Conservation (phyloP, 2,888 invertebrate genomes). For the Anaspis maculata region DNA sequence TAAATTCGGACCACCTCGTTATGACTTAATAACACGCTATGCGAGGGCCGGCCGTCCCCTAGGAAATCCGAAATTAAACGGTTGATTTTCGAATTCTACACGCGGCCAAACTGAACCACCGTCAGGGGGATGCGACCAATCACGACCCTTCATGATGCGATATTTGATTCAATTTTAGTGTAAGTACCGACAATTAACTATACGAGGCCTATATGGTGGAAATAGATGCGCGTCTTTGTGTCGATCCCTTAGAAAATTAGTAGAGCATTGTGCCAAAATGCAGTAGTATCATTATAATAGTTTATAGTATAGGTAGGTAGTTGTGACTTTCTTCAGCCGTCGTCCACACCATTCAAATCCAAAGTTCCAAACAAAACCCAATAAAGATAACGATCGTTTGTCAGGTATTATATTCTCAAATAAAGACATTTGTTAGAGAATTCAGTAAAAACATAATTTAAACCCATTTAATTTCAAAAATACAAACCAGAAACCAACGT, state of each 20-base stretch:
- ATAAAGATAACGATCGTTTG: constrained; percentile 25
- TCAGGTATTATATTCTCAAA: constrained; percentile 22
- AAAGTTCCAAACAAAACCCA: too few species aligned
- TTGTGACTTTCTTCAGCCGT: background rate
- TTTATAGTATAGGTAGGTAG: background rate
- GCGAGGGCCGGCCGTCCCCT: constrained; percentile 21
- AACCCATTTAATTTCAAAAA: constrained; percentile 25
- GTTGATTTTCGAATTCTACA: constrained; percentile 5
- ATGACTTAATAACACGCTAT: constrained; percentile 35
- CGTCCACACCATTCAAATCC: constrained; percentile 4
- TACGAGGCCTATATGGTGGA: too few species aligned
- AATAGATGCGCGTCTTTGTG: too few species aligned
- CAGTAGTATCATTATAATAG: too few species aligned
- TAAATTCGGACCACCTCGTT: constrained; percentile 37
- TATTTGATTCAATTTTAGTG: too few species aligned
- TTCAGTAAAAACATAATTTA: constrained; percentile 25
- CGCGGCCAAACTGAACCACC: background rate
- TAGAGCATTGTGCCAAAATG: constrained; percentile 6
- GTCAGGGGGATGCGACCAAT: too few species aligned
- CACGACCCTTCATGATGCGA: too few species aligned
- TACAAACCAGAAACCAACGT: constrained; percentile 25
- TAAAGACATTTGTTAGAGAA: constrained; percentile 26
- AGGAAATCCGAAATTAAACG: constrained; percentile 18
- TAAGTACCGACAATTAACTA: too few species aligned
- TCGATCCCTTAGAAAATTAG: constrained; percentile 16